Base-by-base conservation (phyloP, 2,888 invertebrate species). In the Eupithecia subumbrata region DNA sequence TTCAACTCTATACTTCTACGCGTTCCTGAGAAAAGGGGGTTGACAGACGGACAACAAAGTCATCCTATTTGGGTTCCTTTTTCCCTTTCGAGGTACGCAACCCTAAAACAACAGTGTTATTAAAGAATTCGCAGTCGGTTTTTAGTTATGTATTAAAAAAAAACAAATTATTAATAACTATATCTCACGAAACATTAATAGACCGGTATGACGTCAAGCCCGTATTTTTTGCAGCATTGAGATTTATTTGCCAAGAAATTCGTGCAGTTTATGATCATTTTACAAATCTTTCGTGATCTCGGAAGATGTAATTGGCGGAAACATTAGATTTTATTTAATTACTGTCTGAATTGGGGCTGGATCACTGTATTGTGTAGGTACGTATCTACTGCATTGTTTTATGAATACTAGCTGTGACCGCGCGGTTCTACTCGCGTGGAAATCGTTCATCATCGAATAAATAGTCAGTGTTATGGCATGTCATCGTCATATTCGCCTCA, bases 261-360 rank as follows among this genome's bases (percentile, higher is more conserved):
- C 18, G 52, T n/a, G 52, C 52, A 8, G 52, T n/a, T 52, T 52
- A n/a, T 9, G 8, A 52, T 52, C 52, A 9, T 52, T 52, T n/a
- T n/a, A n/a, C 0, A 48, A 52, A 52, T 52, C 9, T 52, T 0
- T 52, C n/a, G 18, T 52, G 52, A n/a, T 52, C 52, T 9, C n/a
- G 5, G 8, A 18, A 48, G 48, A 48, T 18, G 48, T 7, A 48
- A 48, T 48, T 7, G 7, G 8, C 52, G 52, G 52, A 52, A n/a
- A 52, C n/a, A n/a, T n/a, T 52, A 18, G n/a, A n/a, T 52, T 52
- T 52, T 52, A n/a, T 52, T 52, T n/a, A 45, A 48, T 48, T 48
- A 52, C 52, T 52, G 52, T 14, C 52, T 52, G n/a, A n/a, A 52
- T n/a, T 52, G 30, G 30, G 30, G n/a, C 52, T 52, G 9, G 9